Base-by-base conservation (phyloP, 64 coral and sea anemone species). In the Platygyra sinensis region DNA sequence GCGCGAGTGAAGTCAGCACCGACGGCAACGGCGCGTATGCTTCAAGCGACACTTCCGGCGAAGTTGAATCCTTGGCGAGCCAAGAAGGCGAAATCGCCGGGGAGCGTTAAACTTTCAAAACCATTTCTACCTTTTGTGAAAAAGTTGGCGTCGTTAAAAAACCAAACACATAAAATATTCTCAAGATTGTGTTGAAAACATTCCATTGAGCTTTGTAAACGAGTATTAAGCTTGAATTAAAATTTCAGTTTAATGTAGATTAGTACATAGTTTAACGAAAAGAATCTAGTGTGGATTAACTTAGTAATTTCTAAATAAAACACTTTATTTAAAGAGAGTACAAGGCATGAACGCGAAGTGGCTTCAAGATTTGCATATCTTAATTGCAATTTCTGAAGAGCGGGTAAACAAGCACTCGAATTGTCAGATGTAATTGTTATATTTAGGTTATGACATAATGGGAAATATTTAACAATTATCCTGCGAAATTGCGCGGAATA, bases 71-170 rank as follows among this genome's bases (percentile, higher is more conserved):
- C 18, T 36, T 74, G 50, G 69, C 69, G 30, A 74, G 71, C 30
- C 49, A 74, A 59, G 86, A 87, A 38, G 86, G 38, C n/a, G 36
- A 73, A 11, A 30, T 73, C 3, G n/a, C 17, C 18, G 82, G 90
- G 13, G 82, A 92, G 30, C 54, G 81, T 33, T 86, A 86, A 92
- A 65, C 28, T 18, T 75, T 74, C 24, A 59, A 29, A 24, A n/a
- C 18, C 31, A n/a, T 27, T 22, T 7, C 8, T 8, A 24, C 57
- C 19, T 75, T 5, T 74, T 74, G 2, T 6, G 69, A 7, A 51
- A 73, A 55, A 50, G 17, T 9, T 15, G 61, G 90, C 81, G 60
- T 92, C 73, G 60, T 86, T 80, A n/a, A n/a, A n/a, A n/a, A n/a
- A 10, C n/a, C 46, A 27, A 42, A 13, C 10, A 22, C 65, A 73